phyloP scores from a whole-genome alignment of 2,113 vertebrate species.

The Centropus unirufus region DNA sequence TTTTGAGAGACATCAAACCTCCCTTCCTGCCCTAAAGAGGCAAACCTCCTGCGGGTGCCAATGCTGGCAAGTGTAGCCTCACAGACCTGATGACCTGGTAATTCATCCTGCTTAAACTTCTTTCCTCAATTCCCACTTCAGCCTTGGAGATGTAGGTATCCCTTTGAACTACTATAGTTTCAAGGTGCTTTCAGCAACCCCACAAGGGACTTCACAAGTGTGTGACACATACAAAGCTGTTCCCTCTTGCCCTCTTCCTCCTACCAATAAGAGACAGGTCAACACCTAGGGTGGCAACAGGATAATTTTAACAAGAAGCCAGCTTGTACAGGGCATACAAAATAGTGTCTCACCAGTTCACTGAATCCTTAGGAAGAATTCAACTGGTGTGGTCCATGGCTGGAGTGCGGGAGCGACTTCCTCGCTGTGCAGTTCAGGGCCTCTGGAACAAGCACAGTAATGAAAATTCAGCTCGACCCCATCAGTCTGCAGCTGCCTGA shows the following conservation, averaged over 20 bases:
- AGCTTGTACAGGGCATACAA: background rate
- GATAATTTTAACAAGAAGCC: background rate
- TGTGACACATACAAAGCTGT: background rate
- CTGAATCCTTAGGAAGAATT: background rate
- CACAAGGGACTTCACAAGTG: background rate
- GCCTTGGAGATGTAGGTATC: background rate
- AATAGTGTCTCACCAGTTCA: background rate
- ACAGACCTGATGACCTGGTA: background rate
- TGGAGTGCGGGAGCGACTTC: background rate
- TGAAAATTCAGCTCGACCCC: conserved; percentile 9
- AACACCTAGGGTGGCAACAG: background rate
- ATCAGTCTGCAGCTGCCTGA: conserved; percentile 7
- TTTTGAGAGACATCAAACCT: background rate
- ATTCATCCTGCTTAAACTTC: background rate
- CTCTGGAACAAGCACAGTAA: background rate
- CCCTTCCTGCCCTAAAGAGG: background rate
- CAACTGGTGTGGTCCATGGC: background rate
- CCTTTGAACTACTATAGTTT: background rate
- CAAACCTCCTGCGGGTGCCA: background rate
- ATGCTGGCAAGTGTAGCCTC: background rate
- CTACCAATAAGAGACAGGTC: background rate
- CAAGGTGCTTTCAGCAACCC: background rate
- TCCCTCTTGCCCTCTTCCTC: background rate
- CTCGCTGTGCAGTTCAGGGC: background rate
- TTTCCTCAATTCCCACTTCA: background rate